Conservation (phyloP, 2,797 vertebrate genomes). For the Pangasius djambal region DNA sequence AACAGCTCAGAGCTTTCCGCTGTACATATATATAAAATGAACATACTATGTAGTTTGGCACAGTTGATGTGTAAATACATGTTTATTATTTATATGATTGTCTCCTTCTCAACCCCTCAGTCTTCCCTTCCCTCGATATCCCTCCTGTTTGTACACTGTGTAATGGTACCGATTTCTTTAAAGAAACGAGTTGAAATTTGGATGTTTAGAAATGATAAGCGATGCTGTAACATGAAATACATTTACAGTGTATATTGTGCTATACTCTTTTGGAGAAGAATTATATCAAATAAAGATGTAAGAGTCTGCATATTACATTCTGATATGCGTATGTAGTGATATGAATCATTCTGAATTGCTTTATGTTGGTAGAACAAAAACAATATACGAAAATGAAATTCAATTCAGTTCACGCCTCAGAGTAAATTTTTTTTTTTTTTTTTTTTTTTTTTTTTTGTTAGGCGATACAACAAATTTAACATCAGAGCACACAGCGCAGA, state of each 20-base stretch:
- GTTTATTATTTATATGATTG: slow-evolving; percentile 78
- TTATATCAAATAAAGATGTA: slow-evolving; percentile 72
- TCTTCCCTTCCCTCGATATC: background rate
- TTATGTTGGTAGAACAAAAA: background rate
- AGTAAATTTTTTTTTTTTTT: background rate
- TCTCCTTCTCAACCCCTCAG: slow-evolving; percentile 47
- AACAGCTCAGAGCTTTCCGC: slow-evolving; percentile 68
- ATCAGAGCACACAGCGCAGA: slow-evolving; percentile 49
- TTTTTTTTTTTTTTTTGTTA: background rate
- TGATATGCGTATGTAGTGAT: background rate
- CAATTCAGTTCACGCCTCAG: background rate
- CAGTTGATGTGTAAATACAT: slow-evolving; percentile 77
- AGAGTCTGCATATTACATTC: slow-evolving; percentile 10
- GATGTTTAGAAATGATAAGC: slow-evolving; percentile 65
- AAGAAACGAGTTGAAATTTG: slow-evolving; percentile 64
- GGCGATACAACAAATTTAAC: background rate
- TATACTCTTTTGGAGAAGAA: slow-evolving; percentile 75
- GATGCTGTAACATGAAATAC: slow-evolving; percentile 68
- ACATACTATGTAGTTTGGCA: slow-evolving; percentile 70
- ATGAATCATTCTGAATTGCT: no score
- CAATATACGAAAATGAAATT: background rate
- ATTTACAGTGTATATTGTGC: slow-evolving; percentile 74
- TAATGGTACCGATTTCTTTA: slow-evolving; percentile 62
- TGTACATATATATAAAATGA: slow-evolving; percentile 70
- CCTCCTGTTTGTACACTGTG: slow-evolving; percentile 59